Conservation (phyloP, 2,797 vertebrate genomes). For the Aplochiton taeniatus region DNA sequence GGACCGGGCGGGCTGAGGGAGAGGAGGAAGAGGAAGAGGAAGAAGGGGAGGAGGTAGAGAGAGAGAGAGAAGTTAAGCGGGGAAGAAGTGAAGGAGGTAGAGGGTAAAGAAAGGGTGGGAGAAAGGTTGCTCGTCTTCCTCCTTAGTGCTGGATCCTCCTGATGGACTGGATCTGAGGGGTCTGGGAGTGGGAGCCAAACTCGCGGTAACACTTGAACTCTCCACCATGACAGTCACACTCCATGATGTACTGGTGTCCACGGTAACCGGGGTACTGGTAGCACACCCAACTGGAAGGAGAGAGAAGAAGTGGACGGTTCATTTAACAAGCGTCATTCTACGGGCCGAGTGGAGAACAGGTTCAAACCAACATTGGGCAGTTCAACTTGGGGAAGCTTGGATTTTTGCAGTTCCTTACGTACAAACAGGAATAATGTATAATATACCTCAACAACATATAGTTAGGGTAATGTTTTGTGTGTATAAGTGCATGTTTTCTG, state of each 20-base stretch:
- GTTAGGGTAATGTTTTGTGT: not conserved
- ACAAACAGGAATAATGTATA: too few relatives aligned
- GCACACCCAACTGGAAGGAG: conserved; percentile 85
- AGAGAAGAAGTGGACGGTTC: not conserved
- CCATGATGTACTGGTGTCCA: conserved; percentile 92
- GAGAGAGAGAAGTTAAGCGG: not conserved
- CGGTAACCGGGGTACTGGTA: conserved; percentile 93
- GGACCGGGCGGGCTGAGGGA: conserved; percentile 44
- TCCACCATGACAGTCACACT: conserved; percentile 85
- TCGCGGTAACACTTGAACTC: conserved; percentile 92
- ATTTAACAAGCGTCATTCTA: too few relatives aligned
- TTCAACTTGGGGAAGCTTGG: too few relatives aligned
- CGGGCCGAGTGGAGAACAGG: not conserved
- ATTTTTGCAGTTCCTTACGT: too few relatives aligned
- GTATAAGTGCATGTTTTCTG: not conserved
- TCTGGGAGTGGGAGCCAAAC: conserved; percentile 88
- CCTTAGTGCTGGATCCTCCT: conserved; percentile 91
- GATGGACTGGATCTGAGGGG: conserved; percentile 92
- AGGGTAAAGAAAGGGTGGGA: conserved; percentile 28
- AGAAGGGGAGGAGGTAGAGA: conserved; percentile 30
- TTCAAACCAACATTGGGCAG: too few relatives aligned
- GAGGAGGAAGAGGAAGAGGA: conserved; percentile 35
- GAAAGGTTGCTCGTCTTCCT: too few relatives aligned
- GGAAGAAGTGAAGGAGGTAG: conserved; percentile 11
- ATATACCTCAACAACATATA: not conserved